phyloP scores from a whole-genome alignment of 2,888 invertebrate genomes.

The Hofmannophila pseudospretella region DNA sequence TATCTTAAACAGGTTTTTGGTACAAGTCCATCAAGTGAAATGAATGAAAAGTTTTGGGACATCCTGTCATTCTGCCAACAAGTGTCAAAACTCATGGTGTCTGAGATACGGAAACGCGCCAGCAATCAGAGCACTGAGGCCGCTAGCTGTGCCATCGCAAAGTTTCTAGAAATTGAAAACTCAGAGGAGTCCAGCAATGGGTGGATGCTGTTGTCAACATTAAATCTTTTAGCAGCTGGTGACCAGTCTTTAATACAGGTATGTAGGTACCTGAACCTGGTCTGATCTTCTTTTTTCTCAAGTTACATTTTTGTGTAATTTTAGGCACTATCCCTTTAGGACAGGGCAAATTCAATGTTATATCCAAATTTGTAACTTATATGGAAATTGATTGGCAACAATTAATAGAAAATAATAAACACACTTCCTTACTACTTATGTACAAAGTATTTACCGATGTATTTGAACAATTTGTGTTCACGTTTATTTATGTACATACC shows the following conservation, averaged over 20 bases:
- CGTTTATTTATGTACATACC: too few relatives aligned
- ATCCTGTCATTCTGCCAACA: conserved; percentile 95
- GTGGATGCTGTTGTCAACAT: conserved; percentile 95
- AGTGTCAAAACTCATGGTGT: conserved; percentile 97
- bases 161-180: conserved; percentile 96
- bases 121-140: conserved; percentile 97
- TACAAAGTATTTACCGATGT: too few relatives aligned
- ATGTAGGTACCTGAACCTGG: conserved; percentile 8
- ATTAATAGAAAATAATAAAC: too few relatives aligned
- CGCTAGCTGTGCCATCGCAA: conserved; percentile 97
- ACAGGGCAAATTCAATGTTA: too few relatives aligned
- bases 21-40: conserved; percentile 94
- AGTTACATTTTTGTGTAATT: too few relatives aligned
- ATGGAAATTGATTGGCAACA: too few relatives aligned
- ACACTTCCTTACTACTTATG: too few relatives aligned
- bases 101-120: conserved; percentile 95
- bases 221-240: conserved; percentile 95
- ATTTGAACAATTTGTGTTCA: too few relatives aligned
- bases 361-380: too few relatives aligned
- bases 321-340: too few relatives aligned
- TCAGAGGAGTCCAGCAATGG: conserved; percentile 97
- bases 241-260: conserved; percentile 94
- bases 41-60: conserved; percentile 98
- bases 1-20: conserved; percentile 97
- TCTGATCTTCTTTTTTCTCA: too few relatives aligned